Conservation (phyloP, 2,113 vertebrate species). For the Otis tarda region DNA sequence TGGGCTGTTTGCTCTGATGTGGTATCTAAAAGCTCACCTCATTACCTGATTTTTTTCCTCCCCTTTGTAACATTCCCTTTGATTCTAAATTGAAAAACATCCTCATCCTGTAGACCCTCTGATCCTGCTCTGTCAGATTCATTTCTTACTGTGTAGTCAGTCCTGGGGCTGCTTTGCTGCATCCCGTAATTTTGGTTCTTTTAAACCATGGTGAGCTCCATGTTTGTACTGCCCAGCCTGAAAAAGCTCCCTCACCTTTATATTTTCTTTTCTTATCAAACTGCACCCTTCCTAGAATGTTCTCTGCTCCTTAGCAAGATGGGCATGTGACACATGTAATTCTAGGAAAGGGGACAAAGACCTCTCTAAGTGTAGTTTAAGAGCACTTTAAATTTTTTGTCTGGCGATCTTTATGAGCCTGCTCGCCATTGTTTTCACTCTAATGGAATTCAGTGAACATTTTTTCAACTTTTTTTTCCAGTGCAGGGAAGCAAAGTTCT, state of each 20-base stretch:
- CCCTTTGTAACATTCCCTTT: background rate
- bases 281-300: background rate
- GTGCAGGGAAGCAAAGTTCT: background rate
- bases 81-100: constrained; percentile 13
- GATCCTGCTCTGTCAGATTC: background rate
- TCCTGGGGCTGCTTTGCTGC: background rate
- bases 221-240: background rate
- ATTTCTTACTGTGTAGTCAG: background rate
- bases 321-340: background rate
- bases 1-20: constrained; percentile 29
- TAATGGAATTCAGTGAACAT: background rate
- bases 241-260: background rate
- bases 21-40: constrained; percentile 22
- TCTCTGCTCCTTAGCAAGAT: background rate
- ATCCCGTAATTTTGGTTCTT: constrained; percentile 3
- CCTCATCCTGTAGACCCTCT: background rate
- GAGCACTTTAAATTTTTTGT: background rate
- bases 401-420: background rate
- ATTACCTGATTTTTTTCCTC: background rate
- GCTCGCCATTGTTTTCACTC: background rate
- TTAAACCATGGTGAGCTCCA: background rate
- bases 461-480: background rate
- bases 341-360: background rate
- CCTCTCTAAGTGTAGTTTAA: background rate
- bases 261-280: background rate